Evolutionary conservation across 1,140 invertebrate species (phyloP).

Genomic region (Asobara japonica): DNA sequence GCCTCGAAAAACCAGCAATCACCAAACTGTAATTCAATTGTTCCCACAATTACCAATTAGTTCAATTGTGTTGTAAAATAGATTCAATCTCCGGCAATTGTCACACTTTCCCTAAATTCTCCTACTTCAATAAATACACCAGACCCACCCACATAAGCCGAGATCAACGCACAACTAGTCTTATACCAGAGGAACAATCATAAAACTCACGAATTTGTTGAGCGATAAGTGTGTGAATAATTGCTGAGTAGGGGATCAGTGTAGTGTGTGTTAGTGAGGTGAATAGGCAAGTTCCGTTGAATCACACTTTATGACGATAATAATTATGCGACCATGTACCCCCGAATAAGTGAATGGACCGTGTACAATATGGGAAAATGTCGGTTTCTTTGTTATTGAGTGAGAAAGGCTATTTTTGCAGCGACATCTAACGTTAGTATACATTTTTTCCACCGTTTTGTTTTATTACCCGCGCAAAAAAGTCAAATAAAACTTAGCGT

Average conservation of each 20-base stretch:
- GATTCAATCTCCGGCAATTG: neutral
- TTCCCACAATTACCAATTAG: too few relatives aligned
- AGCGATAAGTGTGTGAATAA: neutral
- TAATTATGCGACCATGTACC: neutral
- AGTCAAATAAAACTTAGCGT: too few relatives aligned
- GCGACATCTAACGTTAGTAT: too few relatives aligned
- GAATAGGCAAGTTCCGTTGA: conserved; percentile 34
- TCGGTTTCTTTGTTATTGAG: too few relatives aligned
- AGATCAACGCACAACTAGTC: neutral
- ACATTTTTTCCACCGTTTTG: too few relatives aligned
- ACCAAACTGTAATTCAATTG: too few relatives aligned
- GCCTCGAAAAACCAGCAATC: too few relatives aligned
- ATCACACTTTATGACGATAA: conserved; percentile 32
- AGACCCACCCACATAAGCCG: conserved; percentile 1
- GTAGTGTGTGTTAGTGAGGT: neutral
- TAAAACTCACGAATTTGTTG: neutral
- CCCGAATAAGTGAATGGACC: neutral
- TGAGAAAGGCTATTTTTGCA: too few relatives aligned
- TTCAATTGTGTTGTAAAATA: neutral
- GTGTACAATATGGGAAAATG: too few relatives aligned
- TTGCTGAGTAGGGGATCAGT: neutral
- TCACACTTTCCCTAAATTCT: too few relatives aligned
- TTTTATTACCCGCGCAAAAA: too few relatives aligned
- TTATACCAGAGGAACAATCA: neutral
- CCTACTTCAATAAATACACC: too few relatives aligned